Evolutionary conservation across 2,797 vertebrate genomes (phyloP).

Genomic region (Bucorvus abyssinicus): DNA sequence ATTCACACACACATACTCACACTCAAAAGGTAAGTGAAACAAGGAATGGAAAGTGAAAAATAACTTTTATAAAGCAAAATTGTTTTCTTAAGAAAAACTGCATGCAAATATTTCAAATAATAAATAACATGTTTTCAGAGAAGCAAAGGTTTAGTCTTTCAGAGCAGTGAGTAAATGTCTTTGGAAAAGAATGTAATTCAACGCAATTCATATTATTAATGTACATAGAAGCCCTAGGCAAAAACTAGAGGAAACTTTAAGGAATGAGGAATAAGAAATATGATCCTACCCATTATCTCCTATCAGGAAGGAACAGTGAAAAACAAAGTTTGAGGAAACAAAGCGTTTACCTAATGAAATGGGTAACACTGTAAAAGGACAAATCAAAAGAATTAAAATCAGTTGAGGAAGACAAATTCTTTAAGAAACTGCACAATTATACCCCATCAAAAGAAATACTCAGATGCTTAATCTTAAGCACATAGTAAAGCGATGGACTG

Average conservation of each 20-base stretch:
- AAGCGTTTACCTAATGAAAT: background rate
- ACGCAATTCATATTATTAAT: background rate
- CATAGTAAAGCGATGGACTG: rapidly evolving
- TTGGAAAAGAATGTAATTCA: background rate
- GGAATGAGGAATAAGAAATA: background rate
- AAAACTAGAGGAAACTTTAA: background rate
- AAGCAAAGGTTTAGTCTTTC: background rate
- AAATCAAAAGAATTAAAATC: background rate
- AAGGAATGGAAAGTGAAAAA: background rate
- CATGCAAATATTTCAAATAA: background rate
- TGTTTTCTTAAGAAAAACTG: background rate
- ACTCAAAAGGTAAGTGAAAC: background rate
- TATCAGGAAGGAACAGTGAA: background rate
- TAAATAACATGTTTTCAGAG: background rate
- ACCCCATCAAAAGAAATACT: background rate
- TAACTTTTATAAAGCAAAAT: background rate
- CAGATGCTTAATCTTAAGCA: background rate
- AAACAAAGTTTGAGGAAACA: background rate
- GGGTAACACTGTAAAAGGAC: background rate
- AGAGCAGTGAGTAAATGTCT: background rate
- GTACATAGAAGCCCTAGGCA: background rate
- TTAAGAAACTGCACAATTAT: background rate
- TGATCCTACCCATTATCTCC: background rate
- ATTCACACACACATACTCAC: background rate
- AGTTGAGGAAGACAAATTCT: background rate